Conservation (phyloP, 2,888 invertebrate species). For the Andrena trimmerana region DNA sequence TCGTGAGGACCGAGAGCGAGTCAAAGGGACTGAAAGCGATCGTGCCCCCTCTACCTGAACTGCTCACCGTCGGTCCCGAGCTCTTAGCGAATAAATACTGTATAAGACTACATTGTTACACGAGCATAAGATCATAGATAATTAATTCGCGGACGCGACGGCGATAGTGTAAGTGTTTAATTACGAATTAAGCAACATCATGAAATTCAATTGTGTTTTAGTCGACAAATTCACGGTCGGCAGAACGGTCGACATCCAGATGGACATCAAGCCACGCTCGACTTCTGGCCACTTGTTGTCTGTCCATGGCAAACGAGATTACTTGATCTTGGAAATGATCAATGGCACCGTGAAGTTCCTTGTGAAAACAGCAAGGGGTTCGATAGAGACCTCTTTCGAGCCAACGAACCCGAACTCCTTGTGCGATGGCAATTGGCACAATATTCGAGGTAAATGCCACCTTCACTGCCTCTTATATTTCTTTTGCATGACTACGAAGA, state of each 20-base stretch:
- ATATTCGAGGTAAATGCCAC: constrained; percentile 88
- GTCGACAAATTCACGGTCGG: constrained; percentile 93
- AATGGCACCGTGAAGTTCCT: constrained; percentile 94
- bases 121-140: no score
- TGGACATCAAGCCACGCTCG: constrained; percentile 95
- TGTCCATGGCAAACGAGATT: constrained; percentile 94
- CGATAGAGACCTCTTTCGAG: constrained; percentile 90
- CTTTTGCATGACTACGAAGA: background rate
- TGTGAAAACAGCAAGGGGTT: constrained; percentile 93
- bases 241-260: constrained; percentile 90
- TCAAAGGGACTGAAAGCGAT: no score
- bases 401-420: constrained; percentile 89
- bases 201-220: constrained; percentile 75
- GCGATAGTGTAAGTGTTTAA: no score
- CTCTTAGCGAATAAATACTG: no score
- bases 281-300: constrained; percentile 94
- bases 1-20: no score
- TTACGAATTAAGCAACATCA: no score
- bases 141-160: no score
- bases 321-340: constrained; percentile 94
- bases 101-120: no score
- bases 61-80: no score
- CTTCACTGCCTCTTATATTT: background rate
- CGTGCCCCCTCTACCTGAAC: no score
- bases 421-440: constrained; percentile 98